phyloP scores from a whole-genome alignment of 2,888 invertebrate genomes.

The Dinocampus coccinellae region DNA sequence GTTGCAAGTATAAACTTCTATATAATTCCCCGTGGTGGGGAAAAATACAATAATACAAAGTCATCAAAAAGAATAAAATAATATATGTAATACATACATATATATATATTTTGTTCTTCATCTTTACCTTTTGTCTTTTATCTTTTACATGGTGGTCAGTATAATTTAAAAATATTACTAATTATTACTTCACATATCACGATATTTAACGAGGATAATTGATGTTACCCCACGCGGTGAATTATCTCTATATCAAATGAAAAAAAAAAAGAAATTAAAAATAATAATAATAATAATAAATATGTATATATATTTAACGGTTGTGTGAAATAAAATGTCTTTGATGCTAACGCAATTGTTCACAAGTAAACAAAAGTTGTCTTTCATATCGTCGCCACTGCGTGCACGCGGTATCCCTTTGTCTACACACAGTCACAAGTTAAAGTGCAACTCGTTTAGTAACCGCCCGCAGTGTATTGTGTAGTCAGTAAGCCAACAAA shows the following conservation, averaged over 20 bases:
- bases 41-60: background rate
- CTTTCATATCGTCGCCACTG: constrained; percentile 47
- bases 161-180: constrained; percentile 51
- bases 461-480: background rate
- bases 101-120: too few relatives aligned
- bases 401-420: constrained; percentile 28
- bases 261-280: too few relatives aligned
- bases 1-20: background rate
- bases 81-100: too few relatives aligned
- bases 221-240: constrained; percentile 36
- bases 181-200: constrained; percentile 62
- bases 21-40: background rate
- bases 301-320: background rate
- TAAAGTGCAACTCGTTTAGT: background rate
- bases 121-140: too few relatives aligned
- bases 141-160: constrained; percentile 54
- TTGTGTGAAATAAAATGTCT: constrained; percentile 10
- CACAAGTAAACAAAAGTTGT: constrained; percentile 52
- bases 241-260: background rate
- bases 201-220: constrained; percentile 63
- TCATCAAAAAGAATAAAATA: background rate
- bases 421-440: constrained; percentile 30
- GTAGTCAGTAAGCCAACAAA: background rate
- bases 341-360: constrained; percentile 54
- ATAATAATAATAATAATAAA: too few relatives aligned